A percentile compares a stretch with the other conserved stretches of the same genome.
These are phyloP conservation scores for Enteromius mattozi DNA, from an alignment of 2,797 vertebrate genomes.

Conservation along the genomic window DNA sequence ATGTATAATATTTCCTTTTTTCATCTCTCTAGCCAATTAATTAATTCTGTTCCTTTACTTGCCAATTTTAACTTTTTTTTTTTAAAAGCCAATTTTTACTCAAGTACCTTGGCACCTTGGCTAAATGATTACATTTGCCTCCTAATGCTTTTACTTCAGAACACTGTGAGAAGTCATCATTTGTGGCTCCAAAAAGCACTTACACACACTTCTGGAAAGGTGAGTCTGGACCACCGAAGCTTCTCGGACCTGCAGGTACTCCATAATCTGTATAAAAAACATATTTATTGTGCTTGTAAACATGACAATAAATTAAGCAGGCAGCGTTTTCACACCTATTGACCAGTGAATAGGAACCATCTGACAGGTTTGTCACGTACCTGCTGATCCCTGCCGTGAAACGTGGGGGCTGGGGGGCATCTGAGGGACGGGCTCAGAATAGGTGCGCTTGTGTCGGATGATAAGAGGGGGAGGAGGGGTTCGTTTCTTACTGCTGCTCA, in stretches of 20 bases:
- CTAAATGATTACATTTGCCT: background rate
- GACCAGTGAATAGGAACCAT: background rate
- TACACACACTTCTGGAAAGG: constrained; percentile 77
- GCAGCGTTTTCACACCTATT: background rate
- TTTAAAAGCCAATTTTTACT: background rate
- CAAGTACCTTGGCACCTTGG: background rate
- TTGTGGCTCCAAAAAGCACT: constrained; percentile 56
- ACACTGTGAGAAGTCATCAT: constrained; percentile 23
- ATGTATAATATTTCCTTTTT: background rate
- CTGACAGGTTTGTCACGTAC: constrained; percentile 52
- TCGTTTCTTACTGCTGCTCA: constrained; percentile 65
- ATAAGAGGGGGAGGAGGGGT: constrained; percentile 71
- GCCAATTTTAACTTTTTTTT: background rate
- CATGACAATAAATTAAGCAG: background rate
- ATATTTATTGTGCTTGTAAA: background rate
- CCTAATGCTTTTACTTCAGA: background rate
- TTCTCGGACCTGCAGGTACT: constrained; percentile 68
- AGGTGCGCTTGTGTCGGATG: constrained; percentile 80
- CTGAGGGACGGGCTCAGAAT: constrained; percentile 77
- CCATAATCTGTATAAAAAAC: constrained; percentile 68
- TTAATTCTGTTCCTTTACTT: background rate
- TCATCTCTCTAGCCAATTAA: background rate
- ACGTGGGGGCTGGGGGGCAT: constrained; percentile 67
- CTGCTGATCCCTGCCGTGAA: constrained; percentile 62
- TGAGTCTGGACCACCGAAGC: constrained; percentile 72